Percentiles rank a stretch among this genome's conserved stretches.
phyloP scores from a whole-genome alignment of 2,797 vertebrate species.

The Columba guinea region DNA sequence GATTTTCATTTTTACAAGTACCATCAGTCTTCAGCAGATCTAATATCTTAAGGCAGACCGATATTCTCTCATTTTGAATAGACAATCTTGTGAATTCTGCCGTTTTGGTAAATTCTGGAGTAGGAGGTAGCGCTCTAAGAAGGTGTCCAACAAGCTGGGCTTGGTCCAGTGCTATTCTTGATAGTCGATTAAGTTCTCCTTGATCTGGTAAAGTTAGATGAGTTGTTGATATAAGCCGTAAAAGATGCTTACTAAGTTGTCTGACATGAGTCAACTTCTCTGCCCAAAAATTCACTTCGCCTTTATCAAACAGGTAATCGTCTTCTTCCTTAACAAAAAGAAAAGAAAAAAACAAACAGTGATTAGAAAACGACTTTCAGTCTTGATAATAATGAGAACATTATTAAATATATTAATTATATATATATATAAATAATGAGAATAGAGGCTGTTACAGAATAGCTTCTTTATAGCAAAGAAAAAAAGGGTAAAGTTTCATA shows the following conservation, averaged over 20 bases:
- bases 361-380: background rate
- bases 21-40: constrained; percentile 54
- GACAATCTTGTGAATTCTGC: constrained; percentile 81
- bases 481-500: background rate
- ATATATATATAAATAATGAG: background rate
- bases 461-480: background rate
- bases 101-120: constrained; percentile 86
- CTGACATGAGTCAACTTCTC: constrained; percentile 85
- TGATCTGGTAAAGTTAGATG: background rate
- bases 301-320: constrained; percentile 92
- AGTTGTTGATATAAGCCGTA: constrained; percentile 38
- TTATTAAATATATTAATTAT: background rate
- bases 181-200: constrained; percentile 61
- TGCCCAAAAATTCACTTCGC: constrained; percentile 92
- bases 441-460: background rate
- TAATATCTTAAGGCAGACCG: constrained; percentile 78
- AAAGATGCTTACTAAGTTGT: constrained; percentile 82
- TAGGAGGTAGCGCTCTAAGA: constrained; percentile 76
- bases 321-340: constrained; percentile 83
- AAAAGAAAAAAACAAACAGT: background rate
- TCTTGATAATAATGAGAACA: background rate
- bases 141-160: constrained; percentile 55
- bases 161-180: constrained; percentile 65
- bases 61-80: constrained; percentile 80
- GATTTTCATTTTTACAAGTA: background rate